Evolutionary conservation across 2,797 vertebrate genomes (phyloP).

Genomic region (Phoxinus dragarum): DNA sequence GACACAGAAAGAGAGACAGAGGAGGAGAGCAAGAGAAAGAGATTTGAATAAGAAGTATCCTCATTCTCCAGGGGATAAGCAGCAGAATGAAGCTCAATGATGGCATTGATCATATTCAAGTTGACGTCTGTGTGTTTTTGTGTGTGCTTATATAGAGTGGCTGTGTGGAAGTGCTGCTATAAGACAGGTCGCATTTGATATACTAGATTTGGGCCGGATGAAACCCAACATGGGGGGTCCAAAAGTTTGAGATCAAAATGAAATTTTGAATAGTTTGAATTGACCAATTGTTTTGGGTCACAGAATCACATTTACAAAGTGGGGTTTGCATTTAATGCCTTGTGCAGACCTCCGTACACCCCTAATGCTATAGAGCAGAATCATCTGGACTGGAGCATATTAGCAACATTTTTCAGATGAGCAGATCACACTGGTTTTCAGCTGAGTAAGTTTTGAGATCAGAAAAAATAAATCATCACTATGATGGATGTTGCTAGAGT

Average conservation of each 20-base stretch:
- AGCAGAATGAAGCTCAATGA: conserved; percentile 55
- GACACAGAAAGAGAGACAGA: conserved; percentile 7
- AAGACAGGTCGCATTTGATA: not conserved
- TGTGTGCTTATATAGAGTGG: conserved; percentile 8
- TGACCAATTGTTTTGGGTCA: not conserved
- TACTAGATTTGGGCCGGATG: not conserved
- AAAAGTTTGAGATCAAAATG: not conserved
- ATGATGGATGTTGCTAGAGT: conserved; percentile 23
- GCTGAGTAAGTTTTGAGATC: not conserved
- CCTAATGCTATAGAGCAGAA: not conserved
- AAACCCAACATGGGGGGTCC: not conserved
- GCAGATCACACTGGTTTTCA: conserved; percentile 10
- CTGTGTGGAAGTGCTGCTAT: conserved; percentile 1
- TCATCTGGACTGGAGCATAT: not conserved
- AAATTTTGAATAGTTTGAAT: not conserved
- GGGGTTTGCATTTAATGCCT: not conserved
- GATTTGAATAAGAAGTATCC: conserved; percentile 66
- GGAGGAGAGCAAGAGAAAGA: conserved; percentile 23
- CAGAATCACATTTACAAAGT: not conserved
- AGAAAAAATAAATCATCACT: not conserved
- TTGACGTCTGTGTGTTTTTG: conserved; percentile 5
- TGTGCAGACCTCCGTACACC: not conserved
- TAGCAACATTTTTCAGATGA: not conserved
- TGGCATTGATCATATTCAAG: conserved; percentile 54
- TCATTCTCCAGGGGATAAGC: conserved; percentile 54